These are phyloP conservation scores for Pholis gunnellus DNA, from an alignment of 2,113 vertebrate species.

Conservation along the genomic window DNA sequence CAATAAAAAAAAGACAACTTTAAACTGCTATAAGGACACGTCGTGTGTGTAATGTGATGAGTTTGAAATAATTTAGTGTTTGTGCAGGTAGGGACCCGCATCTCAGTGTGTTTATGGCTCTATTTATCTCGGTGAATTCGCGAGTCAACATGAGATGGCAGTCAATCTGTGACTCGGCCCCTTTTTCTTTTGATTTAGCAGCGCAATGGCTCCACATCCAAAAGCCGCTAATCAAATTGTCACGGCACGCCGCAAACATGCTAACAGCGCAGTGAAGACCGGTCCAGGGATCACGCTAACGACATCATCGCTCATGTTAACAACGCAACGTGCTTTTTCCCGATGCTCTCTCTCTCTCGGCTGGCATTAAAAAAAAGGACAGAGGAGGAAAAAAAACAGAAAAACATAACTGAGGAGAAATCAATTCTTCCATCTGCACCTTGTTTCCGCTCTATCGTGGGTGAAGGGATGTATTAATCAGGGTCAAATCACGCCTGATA, in stretches of 20 bases:
- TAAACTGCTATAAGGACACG: background rate
- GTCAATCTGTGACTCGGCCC: constrained; percentile 37
- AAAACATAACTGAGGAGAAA: constrained; percentile 48
- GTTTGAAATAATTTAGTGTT: background rate
- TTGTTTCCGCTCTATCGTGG: constrained; percentile 46
- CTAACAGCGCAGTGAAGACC: constrained; percentile 58
- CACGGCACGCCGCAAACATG: constrained; percentile 66
- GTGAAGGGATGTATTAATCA: constrained; percentile 63
- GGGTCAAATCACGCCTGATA: constrained; percentile 56
- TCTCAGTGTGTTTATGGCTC: constrained; percentile 1
- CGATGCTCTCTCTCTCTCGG: constrained; percentile 45
- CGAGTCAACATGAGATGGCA: constrained; percentile 46
- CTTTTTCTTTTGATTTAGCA: constrained; percentile 59
- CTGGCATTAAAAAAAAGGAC: constrained; percentile 40
- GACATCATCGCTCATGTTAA: constrained; percentile 76
- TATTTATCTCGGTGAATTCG: constrained; percentile 36
- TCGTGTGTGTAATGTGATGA: background rate
- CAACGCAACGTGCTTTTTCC: constrained; percentile 44
- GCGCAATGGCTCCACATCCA: constrained; percentile 30
- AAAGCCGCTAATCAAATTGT: constrained; percentile 75
- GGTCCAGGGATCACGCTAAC: constrained; percentile 57
- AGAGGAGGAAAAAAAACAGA: constrained; percentile 25
- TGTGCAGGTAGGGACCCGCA: constrained; percentile 17
- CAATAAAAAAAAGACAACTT: constrained; percentile 15
- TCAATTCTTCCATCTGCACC: constrained; percentile 59